A percentile compares a stretch with the other conserved stretches of the same genome.
Conservation (phyloP, 1,140 invertebrate species). For the Formica exsecta region DNA sequence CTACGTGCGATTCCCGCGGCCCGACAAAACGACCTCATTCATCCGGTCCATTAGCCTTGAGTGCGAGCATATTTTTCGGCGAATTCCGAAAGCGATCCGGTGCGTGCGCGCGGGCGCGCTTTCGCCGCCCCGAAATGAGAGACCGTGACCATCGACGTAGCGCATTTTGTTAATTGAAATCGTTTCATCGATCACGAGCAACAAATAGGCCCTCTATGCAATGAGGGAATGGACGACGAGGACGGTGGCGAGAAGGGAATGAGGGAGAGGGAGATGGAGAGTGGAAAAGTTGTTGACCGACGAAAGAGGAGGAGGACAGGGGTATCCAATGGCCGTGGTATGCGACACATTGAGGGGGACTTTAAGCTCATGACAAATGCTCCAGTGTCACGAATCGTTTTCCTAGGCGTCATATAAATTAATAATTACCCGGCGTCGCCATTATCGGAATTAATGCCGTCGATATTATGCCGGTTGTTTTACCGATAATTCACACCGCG, state of each 20-base stretch:
- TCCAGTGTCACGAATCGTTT: slow-evolving; percentile 77
- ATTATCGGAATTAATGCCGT: slow-evolving; percentile 81
- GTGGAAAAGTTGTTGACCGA: slow-evolving; percentile 4
- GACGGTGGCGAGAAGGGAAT: neutral
- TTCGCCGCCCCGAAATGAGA: slow-evolving; percentile 68
- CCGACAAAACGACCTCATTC: slow-evolving; percentile 70
- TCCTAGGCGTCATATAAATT: slow-evolving; percentile 80
- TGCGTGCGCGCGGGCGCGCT: slow-evolving; percentile 32
- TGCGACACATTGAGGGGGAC: slow-evolving; percentile 26
- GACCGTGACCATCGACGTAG: slow-evolving; percentile 67
- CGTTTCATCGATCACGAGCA: slow-evolving; percentile 78
- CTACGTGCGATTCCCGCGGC: slow-evolving; percentile 65
- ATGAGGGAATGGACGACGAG: neutral
- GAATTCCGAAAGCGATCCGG: slow-evolving; percentile 70
- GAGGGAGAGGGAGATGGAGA: too few relatives aligned
- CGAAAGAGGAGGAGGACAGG: neutral
- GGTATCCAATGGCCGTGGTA: neutral
- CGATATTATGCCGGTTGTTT: slow-evolving; percentile 77
- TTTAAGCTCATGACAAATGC: slow-evolving; percentile 77
- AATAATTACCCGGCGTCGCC: slow-evolving; percentile 78
- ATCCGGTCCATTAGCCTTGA: slow-evolving; percentile 76
- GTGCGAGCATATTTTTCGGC: slow-evolving; percentile 73
- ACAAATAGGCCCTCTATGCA: slow-evolving; percentile 59
- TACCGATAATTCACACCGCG: slow-evolving; percentile 75
- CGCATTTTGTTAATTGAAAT: slow-evolving; percentile 81